These are phyloP conservation scores for Amphibalanus amphitrite DNA, from an alignment of 1,140 invertebrate genomes.

Conservation along the genomic window DNA sequence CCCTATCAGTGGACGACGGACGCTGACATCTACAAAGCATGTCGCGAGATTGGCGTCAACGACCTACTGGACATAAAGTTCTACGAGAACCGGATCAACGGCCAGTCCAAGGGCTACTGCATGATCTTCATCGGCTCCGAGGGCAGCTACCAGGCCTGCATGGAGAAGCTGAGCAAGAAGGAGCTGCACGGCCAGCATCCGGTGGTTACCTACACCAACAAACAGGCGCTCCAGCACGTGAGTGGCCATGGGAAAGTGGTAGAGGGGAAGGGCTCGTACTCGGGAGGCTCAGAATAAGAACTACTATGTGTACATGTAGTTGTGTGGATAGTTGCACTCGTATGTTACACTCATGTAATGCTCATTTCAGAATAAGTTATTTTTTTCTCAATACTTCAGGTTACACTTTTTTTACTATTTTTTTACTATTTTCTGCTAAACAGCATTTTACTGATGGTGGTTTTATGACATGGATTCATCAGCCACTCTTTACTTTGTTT, in stretches of 20 bases:
- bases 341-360: too few species aligned
- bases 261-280: too few species aligned
- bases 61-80: constrained; percentile 98
- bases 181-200: constrained; percentile 89
- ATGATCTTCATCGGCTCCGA: constrained; percentile 83
- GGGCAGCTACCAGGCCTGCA: constrained; percentile 64
- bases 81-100: constrained; percentile 97
- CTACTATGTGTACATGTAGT: too few species aligned
- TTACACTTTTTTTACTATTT: too few species aligned
- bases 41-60: constrained; percentile 66
- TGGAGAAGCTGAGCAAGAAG: constrained; percentile 84
- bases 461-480: too few species aligned
- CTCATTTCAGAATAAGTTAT: too few species aligned
- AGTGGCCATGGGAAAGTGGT: not conserved
- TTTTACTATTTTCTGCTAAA: too few species aligned
- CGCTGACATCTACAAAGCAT: constrained; percentile 77
- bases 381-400: too few species aligned
- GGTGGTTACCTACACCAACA: constrained; percentile 85
- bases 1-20: constrained; percentile 86
- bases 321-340: too few species aligned
- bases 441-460: too few species aligned
- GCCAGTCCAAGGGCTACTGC: constrained; percentile 96
- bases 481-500: too few species aligned
- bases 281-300: too few species aligned
- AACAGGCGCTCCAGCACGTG: constrained; percentile 56